Base-by-base conservation (phyloP, 2,113 vertebrate species). In the Cyphomyrus discorhynchus region DNA sequence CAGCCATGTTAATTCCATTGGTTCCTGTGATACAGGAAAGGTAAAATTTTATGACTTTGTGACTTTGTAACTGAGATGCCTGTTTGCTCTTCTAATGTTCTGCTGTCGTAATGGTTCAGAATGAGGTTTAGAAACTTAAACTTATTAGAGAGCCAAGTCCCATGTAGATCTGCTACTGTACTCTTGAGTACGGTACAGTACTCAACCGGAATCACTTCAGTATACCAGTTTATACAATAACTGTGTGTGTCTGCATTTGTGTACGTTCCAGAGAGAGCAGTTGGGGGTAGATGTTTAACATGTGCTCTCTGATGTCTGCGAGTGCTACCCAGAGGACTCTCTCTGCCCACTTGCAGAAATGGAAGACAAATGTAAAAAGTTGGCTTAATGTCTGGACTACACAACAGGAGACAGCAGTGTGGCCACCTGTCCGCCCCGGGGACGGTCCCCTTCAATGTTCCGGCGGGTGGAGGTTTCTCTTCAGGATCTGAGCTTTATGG, bases 401-500 rank as follows among this genome's bases (percentile, higher is more conserved):
- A 70, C 62, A 70, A 46, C 15, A 74, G 46, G 46, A 88, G 45
- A 77, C 24, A 77, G 66, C 53, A 42, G 1, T 88, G 31, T 45
- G 88, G 35, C 74, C 74, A 5, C 15, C 31, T 24, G 19, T n/a
- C 31, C 27, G 50, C 27, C 74, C 56, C 21, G 3, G 49, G 10
- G 42, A 47, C 31, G 13, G 58, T 31, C 24, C 8, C 35, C 31
- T 58, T 87, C 53, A 10, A 80, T 2, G 84, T 80, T 39, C 6
- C 39, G 47, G 31, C 47, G 50, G 39, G 80, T 1, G 31, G 17
- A 24, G 35, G 6, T 9, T 47, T n/a, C 45, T 10, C 82, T 24
- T 80, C 74, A 42, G 35, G 13, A 15, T 2, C 17, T 77, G 49
- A 88, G 47, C 91, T 93, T 93, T 85, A 92, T 91, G 90, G 91